Evolutionary conservation across 2,888 invertebrate species (phyloP), one percentile per base, ranked within the genome.

Genomic region (Brachypterus glaber): DNA sequence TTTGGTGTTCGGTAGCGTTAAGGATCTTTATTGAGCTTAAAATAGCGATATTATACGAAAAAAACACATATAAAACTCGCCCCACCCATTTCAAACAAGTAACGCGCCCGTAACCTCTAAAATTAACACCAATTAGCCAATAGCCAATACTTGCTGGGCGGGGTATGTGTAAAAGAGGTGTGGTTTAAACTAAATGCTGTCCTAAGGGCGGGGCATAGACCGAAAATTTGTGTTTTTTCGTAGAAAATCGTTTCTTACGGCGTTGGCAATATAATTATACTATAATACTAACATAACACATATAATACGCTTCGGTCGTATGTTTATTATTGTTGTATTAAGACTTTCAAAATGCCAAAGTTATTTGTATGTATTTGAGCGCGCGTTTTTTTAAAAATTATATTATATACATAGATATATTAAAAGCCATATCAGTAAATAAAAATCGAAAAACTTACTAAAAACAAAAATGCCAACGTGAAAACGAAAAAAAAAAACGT

Each of bases 1-100:
- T 49, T 62, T 54, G 62, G 62, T 64, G 64, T 64, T 64, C 64
- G 62, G 62, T 64, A 64, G 62, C 50, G 42, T 42, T 58, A 61
- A 59, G 59, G 49, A 53, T 58, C 57, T 58, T 59, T 55, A 43
- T 53, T 55, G 57, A 57, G 59, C 57, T 58, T 60, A 57, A 51
- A 41, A 37, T 39, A 40, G 39, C 47, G 40, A 44, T 46, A 40
- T 45, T 39, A 43, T 43, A 37, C 33, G 21, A n/a, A n/a, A n/a
- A n/a, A n/a, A n/a, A n/a, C n/a, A n/a, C n/a, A n/a, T n/a, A n/a
- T n/a, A n/a, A n/a, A n/a, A n/a, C n/a, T n/a, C n/a, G n/a, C n/a
- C n/a, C n/a, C n/a, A n/a, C n/a, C n/a, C n/a, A n/a, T n/a, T n/a
- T n/a, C n/a, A n/a, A n/a, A n/a, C n/a, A n/a, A n/a, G n/a, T n/a